phyloP scores from a whole-genome alignment of 2,797 vertebrate genomes.

The Dipus sagitta region DNA sequence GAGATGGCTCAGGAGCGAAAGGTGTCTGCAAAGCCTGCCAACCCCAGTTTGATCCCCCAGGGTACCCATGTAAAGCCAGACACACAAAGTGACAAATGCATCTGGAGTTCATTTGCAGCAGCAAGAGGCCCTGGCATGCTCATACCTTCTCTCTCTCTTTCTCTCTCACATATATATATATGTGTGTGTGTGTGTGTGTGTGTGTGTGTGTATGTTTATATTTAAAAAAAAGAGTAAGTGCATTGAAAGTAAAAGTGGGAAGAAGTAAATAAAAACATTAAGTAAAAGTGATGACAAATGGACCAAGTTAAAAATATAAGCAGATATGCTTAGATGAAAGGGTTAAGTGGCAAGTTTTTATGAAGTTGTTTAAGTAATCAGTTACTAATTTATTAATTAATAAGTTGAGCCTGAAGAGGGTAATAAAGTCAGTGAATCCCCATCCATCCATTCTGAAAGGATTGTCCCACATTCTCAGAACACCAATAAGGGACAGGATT shows the following conservation, averaged over 20 bases:
- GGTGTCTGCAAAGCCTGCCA: neutral
- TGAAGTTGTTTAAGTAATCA: conserved; percentile 23
- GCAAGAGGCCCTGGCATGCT: too few relatives aligned
- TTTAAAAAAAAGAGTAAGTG: conserved; percentile 17
- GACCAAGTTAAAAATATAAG: neutral
- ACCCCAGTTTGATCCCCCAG: neutral
- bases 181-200: too few relatives aligned
- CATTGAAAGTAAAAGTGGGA: conserved; percentile 22
- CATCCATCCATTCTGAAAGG: neutral
- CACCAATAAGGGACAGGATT: neutral
- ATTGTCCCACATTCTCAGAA: neutral
- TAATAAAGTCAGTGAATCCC: neutral
- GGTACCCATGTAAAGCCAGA: too few relatives aligned
- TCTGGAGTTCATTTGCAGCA: too few relatives aligned
- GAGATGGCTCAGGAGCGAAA: neutral
- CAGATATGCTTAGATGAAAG: conserved; percentile 1
- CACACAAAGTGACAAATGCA: too few relatives aligned
- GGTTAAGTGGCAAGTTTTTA: conserved; percentile 21
- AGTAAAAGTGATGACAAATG: conserved; percentile 32
- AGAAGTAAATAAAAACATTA: conserved; percentile 49
- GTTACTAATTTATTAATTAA: conserved; percentile 6
- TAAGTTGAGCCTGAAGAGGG: conserved; percentile 4
- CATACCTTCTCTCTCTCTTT: too few relatives aligned
- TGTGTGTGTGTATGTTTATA: too few relatives aligned
- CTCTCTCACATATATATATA: neutral